Evolutionary conservation across 2,797 vertebrate species (phyloP), one percentile per base, ranked within the genome.

Genomic region (Erpetoichthys calabaricus): DNA sequence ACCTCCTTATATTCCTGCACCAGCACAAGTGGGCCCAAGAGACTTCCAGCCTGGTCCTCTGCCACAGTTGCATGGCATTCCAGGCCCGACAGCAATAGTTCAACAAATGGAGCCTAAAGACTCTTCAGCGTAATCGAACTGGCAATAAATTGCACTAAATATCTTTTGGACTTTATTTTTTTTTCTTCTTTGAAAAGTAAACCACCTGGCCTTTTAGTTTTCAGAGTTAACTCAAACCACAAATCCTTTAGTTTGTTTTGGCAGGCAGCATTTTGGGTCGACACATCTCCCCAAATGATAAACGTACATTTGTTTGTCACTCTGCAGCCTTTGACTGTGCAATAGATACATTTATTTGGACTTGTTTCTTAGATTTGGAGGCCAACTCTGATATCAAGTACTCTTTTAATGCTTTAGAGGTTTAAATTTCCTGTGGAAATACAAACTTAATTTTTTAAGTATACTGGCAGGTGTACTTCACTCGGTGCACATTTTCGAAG

Each of bases 371-470:
- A 68, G 68, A 59, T 68, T 68, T 60, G 66, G 56, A 60, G 64
- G 62, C 74, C 65, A 59, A 51, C 56, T 47, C 42, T 63, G 10
- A 44, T 57, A 53, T 55, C 10, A 56, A 42, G 47, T 8, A 47
- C 61, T 46, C 67, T 71, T 25, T 79, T 83, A 74, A 77, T 69
- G 65, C 60, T 83, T 71, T 66, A 65, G 75, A 76, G 70, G 70
- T 82, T 75, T 69, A 74, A 78, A 82, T 95, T 95, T 94, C 91
- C 92, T 95, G 88, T 96, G 90, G 92, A 95, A 95, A 94, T 91
- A 84, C 74, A 73, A 76, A 79, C 81, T 80, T 72, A 67, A 71
- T 72, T 67, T 61, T 25, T 25, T 25, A 25, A 25, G 25, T 25
- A 25, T 25, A 25, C 25, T 25, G 25, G 25, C 25, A 25, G 25